These are phyloP conservation scores for Rhinoraja longicauda DNA, from an alignment of 2,797 vertebrate genomes.

Conservation along the genomic window DNA sequence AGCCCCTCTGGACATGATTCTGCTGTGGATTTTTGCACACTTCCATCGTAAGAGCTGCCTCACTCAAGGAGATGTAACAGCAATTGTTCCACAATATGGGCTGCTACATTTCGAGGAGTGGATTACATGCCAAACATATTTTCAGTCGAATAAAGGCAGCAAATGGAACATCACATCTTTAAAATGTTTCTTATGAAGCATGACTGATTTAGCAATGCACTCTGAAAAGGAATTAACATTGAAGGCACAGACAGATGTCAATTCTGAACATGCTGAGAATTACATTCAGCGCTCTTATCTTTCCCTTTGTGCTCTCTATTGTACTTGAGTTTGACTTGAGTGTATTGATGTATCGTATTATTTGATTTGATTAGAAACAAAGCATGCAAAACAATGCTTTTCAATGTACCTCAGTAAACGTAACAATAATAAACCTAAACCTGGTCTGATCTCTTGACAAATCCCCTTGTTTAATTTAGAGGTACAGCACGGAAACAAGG, in stretches of 20 bases:
- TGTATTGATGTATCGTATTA: too few relatives aligned
- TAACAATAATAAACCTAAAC: too few relatives aligned
- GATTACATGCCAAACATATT: not conserved
- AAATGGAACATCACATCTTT: not conserved
- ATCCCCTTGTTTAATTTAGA: too few relatives aligned
- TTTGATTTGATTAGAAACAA: too few relatives aligned
- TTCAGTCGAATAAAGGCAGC: not conserved
- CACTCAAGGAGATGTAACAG: not conserved
- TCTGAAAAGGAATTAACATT: not conserved
- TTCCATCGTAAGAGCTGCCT: not conserved
- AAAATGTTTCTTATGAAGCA: not conserved
- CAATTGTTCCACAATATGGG: not conserved
- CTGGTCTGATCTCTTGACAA: too few relatives aligned
- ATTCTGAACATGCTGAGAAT: too few relatives aligned
- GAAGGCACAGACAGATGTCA: not conserved
- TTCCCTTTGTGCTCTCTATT: too few relatives aligned
- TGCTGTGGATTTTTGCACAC: not conserved
- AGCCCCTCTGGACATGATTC: not conserved
- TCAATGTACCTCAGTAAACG: too few relatives aligned
- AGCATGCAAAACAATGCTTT: too few relatives aligned
- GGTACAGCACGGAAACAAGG: too few relatives aligned
- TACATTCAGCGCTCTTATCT: too few relatives aligned
- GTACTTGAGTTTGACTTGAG: too few relatives aligned
- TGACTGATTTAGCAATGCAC: not conserved
- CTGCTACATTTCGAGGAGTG: not conserved